Conservation (phyloP, 2,113 vertebrate genomes). For the Eolophus roseicapilla region DNA sequence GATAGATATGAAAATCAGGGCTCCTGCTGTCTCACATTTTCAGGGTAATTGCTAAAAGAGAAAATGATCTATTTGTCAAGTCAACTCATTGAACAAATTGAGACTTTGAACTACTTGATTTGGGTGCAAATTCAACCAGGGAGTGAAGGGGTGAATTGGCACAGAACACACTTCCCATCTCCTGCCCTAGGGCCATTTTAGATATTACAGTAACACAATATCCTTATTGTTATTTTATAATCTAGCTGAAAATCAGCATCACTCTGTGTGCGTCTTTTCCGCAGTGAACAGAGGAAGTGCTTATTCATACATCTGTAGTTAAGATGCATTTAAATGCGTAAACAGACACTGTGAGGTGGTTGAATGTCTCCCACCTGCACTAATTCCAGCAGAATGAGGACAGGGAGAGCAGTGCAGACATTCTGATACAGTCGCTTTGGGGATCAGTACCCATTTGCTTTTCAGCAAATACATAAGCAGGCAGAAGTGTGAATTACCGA, state of each 20-base stretch:
- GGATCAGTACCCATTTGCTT: neutral
- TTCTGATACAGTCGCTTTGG: neutral
- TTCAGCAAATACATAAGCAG: neutral
- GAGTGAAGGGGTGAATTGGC: neutral
- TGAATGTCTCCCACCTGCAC: neutral
- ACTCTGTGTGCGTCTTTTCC: neutral
- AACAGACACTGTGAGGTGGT: neutral
- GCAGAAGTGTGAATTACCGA: neutral
- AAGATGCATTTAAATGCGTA: neutral
- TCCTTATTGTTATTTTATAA: neutral
- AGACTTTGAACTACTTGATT: slow-evolving; percentile 32
- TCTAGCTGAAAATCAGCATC: neutral
- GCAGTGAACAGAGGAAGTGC: neutral
- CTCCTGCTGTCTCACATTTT: neutral
- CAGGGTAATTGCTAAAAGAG: neutral
- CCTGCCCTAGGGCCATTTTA: neutral
- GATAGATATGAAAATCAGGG: neutral
- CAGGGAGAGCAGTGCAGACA: neutral
- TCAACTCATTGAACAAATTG: slow-evolving; percentile 32
- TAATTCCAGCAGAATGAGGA: neutral
- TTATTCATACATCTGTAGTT: neutral
- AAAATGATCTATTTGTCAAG: neutral
- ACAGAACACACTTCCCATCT: neutral
- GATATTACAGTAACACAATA: neutral
- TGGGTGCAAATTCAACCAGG: slow-evolving; percentile 26